Evolutionary conservation across 2,113 vertebrate species (phyloP).

Genomic region (Emydocephalus ijimae): DNA sequence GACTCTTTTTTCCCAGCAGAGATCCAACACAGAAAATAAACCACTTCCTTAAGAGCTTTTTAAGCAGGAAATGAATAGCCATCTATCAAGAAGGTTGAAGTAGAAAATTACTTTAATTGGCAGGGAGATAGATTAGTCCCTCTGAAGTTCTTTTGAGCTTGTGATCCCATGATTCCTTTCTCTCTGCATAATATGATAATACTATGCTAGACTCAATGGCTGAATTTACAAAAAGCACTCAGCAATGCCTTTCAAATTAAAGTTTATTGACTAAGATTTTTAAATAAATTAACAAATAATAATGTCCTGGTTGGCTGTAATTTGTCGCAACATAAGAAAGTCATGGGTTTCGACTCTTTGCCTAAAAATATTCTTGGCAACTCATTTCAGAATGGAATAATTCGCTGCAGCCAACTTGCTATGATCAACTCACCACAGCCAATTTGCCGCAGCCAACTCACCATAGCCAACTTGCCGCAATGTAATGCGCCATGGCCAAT

Average conservation of each 20-base stretch:
- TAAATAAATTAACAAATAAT: background rate
- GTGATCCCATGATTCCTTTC: background rate
- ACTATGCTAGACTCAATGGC: background rate
- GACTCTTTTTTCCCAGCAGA: background rate
- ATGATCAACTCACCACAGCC: background rate
- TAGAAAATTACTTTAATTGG: background rate
- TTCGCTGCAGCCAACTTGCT: background rate
- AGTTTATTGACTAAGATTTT: background rate
- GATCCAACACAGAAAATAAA: background rate
- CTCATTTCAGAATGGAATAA: background rate
- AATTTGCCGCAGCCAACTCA: background rate
- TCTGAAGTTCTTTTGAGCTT: background rate
- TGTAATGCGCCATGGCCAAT: no score
- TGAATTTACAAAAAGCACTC: background rate
- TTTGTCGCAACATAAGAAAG: background rate
- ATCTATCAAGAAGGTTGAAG: background rate
- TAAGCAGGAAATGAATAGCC: background rate
- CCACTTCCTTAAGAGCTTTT: background rate
- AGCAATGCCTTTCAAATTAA: background rate
- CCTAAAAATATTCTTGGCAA: background rate
- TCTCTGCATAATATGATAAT: background rate
- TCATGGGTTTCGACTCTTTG: background rate
- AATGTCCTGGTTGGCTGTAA: background rate
- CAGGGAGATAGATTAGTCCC: background rate
- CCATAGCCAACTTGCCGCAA: background rate